These are phyloP conservation scores for Alcedo quadribrachys DNA, from an alignment of 2,797 vertebrate species.

Conservation along the genomic window DNA sequence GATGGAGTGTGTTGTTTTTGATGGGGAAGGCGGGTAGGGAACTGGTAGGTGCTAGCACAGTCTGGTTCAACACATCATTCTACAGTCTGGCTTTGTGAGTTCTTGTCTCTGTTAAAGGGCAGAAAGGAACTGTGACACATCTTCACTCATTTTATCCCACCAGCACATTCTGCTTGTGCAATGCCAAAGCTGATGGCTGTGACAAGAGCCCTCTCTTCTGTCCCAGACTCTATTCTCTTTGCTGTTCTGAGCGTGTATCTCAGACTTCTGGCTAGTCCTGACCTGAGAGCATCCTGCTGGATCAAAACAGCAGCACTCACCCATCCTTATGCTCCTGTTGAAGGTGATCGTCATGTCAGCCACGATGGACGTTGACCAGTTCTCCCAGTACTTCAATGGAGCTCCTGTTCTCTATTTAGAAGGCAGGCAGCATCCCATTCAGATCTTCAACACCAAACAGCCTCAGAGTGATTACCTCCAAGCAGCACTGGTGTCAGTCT, in stretches of 20 bases:
- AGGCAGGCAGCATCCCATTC: conserved; percentile 94
- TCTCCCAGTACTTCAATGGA: conserved; percentile 93
- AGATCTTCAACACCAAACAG: conserved; percentile 94
- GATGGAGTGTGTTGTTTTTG: fast-evolving
- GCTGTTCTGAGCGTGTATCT: not conserved
- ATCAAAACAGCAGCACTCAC: not conserved
- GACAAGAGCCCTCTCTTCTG: not conserved
- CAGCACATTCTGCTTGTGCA: fast-evolving
- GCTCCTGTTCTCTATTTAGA: conserved; percentile 96
- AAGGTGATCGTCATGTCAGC: conserved; percentile 97
- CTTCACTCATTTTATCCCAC: not conserved
- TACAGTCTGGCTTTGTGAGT: not conserved
- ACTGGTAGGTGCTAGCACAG: not conserved
- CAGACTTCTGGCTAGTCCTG: not conserved
- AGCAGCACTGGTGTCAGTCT: conserved; percentile 91
- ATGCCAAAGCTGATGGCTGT: not conserved
- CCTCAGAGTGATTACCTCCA: conserved; percentile 94
- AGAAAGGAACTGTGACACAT: not conserved
- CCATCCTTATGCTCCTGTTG: not conserved
- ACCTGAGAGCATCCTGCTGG: not conserved
- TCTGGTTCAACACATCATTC: fast-evolving
- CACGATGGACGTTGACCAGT: conserved; percentile 97
- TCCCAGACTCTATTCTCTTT: not conserved
- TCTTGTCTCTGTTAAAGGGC: not conserved
- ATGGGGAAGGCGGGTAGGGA: not conserved